Conservation (phyloP, 1,140 invertebrate genomes). For the Musca domestica region DNA sequence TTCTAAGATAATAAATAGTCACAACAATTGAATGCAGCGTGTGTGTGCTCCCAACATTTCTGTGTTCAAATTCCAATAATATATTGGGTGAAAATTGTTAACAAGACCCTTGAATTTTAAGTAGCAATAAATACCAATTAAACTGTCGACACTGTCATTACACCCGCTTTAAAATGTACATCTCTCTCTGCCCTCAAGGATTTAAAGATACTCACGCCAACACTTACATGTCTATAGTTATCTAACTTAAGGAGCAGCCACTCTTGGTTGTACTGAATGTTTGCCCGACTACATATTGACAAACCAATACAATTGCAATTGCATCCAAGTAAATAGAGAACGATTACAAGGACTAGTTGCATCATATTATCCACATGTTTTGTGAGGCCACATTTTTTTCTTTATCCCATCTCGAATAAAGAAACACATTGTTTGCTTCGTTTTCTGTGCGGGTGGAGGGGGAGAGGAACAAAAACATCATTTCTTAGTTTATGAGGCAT, state of each 20-base stretch:
- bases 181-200: neutral
- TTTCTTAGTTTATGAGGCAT: slow-evolving; percentile 15
- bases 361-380: neutral
- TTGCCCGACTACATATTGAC: neutral
- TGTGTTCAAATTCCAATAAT: slow-evolving; percentile 8
- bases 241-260: neutral
- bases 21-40: too few relatives aligned
- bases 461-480: neutral
- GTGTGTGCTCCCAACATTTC: too few relatives aligned
- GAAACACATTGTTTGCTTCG: neutral
- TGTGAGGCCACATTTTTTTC: neutral
- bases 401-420: neutral
- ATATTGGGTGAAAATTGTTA: slow-evolving; percentile 27
- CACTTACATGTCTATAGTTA: neutral
- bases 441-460: neutral
- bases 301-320: neutral
- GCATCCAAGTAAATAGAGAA: neutral
- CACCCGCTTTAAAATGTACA: slow-evolving; percentile 5
- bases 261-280: neutral
- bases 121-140: slow-evolving; percentile 30
- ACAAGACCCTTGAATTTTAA: slow-evolving; percentile 25
- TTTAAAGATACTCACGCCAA: neutral
- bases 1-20: too few relatives aligned
- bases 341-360: neutral
- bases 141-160: slow-evolving; percentile 21